Percentiles rank a stretch among this genome's conserved stretches.
Conservation (phyloP, 1,140 invertebrate genomes). For the Rhizoglyphus robini region DNA sequence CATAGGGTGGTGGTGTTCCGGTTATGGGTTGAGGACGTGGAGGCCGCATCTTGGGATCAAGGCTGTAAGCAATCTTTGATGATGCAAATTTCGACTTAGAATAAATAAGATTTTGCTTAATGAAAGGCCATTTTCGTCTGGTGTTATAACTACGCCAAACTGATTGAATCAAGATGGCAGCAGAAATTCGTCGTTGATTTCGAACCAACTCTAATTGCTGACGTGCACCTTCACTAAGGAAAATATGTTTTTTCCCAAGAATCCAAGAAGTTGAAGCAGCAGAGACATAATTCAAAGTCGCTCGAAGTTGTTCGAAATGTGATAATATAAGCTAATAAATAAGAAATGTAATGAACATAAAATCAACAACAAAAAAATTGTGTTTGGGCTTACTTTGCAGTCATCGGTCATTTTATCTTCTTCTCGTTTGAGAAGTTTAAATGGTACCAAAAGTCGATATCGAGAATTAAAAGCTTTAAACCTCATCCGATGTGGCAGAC, state of each 20-base stretch:
- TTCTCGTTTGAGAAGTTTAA: slow-evolving; percentile 52
- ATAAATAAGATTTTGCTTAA: slow-evolving; percentile 36
- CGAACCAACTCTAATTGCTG: slow-evolving; percentile 70
- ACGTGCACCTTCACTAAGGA: slow-evolving; percentile 79
- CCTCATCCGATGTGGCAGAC: slow-evolving; percentile 83
- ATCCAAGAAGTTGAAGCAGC: slow-evolving; percentile 60
- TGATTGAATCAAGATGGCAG: slow-evolving; percentile 58
- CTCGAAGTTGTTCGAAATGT: slow-evolving; percentile 34
- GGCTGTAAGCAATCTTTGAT: background rate
- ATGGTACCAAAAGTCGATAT: slow-evolving; percentile 65
- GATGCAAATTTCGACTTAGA: background rate
- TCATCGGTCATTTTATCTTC: slow-evolving; percentile 68
- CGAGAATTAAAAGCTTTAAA: slow-evolving; percentile 82
- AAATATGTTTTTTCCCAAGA: slow-evolving; percentile 80
- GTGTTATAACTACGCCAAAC: slow-evolving; percentile 53
- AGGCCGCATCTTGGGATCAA: slow-evolving; percentile 30
- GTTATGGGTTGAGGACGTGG: slow-evolving; percentile 73
- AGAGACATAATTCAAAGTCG: slow-evolving; percentile 18
- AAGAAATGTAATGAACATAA: no score
- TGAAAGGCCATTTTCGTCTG: slow-evolving; percentile 50
- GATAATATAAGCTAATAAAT: slow-evolving; percentile 39
- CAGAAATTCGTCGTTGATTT: slow-evolving; percentile 55
- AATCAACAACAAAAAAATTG: slow-evolving; percentile 37
- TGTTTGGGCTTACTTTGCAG: slow-evolving; percentile 38
- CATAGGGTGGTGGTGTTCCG: slow-evolving; percentile 31